Percentiles rank a stretch among this genome's conserved stretches.
phyloP scores from a whole-genome alignment of 2,888 invertebrate genomes.

The Callinectes sapidus region DNA sequence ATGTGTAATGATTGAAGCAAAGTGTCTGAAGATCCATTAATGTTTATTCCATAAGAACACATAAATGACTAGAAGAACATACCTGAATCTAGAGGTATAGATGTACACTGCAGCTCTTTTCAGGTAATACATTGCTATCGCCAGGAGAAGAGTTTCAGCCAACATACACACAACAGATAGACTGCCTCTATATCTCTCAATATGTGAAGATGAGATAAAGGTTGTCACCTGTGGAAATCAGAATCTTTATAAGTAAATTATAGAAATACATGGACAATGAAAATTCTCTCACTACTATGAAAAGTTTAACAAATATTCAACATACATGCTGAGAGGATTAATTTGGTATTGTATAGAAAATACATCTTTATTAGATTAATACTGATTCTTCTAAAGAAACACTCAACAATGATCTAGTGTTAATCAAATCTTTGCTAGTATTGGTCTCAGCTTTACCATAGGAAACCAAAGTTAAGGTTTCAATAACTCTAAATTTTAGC shows the following conservation, averaged over 20 bases:
- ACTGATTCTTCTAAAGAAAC: background rate
- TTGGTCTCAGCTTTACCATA: background rate
- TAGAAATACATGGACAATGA: background rate
- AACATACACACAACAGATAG: slow-evolving; percentile 38
- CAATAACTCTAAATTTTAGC: background rate
- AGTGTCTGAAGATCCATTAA: too few relatives aligned
- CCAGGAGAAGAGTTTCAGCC: slow-evolving; percentile 51
- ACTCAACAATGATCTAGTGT: background rate
- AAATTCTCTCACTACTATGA: background rate
- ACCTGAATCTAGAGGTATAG: slow-evolving; percentile 56
- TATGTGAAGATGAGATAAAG: slow-evolving; percentile 38
- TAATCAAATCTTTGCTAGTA: background rate
- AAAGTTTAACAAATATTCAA: background rate
- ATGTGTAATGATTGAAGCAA: background rate
- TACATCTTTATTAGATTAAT: background rate
- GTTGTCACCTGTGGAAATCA: slow-evolving; percentile 29
- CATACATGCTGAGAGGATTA: background rate
- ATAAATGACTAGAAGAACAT: background rate
- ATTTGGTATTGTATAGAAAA: background rate
- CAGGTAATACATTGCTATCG: slow-evolving; percentile 59
- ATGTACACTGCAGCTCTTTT: slow-evolving; percentile 47
- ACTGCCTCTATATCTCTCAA: slow-evolving; percentile 51
- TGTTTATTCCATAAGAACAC: background rate
- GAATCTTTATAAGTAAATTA: background rate
- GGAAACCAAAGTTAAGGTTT: background rate